phyloP scores from a whole-genome alignment of 2,797 vertebrate genomes.

The Bufotes viridis region DNA sequence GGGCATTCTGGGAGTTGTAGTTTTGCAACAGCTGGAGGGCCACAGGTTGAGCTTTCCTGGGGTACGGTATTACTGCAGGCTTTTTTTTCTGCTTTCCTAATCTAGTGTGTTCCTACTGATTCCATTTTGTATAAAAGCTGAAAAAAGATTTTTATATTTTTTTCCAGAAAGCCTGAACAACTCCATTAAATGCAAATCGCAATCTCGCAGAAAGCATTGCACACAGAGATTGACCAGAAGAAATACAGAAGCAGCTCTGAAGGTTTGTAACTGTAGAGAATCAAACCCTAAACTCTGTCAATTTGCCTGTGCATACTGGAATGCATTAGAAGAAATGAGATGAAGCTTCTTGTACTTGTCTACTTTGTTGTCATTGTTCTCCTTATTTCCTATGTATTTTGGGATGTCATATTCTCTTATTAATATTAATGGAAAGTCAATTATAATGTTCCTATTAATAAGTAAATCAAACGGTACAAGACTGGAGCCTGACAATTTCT shows the following conservation, averaged over 20 bases:
- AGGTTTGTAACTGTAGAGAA: background rate
- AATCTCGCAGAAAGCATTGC: background rate
- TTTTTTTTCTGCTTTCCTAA: background rate
- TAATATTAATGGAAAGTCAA: slow-evolving; percentile 54
- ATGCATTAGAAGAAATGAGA: slow-evolving; percentile 5
- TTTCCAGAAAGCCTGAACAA: background rate
- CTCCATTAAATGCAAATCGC: background rate
- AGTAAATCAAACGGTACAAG: slow-evolving; percentile 21
- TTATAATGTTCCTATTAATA: slow-evolving; percentile 54
- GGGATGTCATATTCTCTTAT: slow-evolving; percentile 9
- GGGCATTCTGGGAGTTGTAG: no score
- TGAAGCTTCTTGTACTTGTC: slow-evolving; percentile 2
- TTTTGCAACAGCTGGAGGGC: no score
- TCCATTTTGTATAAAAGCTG: background rate
- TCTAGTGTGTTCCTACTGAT: background rate
- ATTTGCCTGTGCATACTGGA: background rate
- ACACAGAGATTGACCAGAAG: background rate
- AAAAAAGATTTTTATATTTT: background rate
- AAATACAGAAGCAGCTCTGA: background rate
- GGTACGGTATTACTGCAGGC: background rate
- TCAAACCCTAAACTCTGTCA: background rate
- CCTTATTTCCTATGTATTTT: slow-evolving; percentile 14
- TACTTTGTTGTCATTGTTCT: slow-evolving; percentile 11
- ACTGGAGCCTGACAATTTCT: background rate
- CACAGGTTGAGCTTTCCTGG: no score